phyloP scores from a whole-genome alignment of 2,888 invertebrate genomes.

The Tenthredo mesomela region DNA sequence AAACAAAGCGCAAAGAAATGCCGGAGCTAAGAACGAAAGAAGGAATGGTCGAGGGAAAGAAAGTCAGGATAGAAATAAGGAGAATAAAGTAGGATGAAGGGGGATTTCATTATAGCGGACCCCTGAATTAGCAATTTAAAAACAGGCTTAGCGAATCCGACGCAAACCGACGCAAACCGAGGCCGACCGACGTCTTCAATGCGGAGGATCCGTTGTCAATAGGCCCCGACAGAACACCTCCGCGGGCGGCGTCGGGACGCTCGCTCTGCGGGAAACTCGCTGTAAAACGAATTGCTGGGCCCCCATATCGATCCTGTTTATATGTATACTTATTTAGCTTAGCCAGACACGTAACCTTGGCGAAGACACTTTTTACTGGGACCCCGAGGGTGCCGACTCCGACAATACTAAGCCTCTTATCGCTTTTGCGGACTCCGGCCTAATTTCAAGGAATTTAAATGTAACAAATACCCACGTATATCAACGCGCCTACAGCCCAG shows the following conservation, averaged over 20 bases:
- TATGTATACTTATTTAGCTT: constrained; percentile 46
- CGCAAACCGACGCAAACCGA: constrained; percentile 42
- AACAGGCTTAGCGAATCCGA: constrained; percentile 65
- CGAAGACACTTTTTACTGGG: constrained; percentile 19
- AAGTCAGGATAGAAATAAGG: constrained; percentile 50
- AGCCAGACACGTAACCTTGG: constrained; percentile 34
- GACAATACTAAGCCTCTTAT: constrained; percentile 50
- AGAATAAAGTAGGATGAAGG: constrained; percentile 56
- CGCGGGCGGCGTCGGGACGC: constrained; percentile 19
- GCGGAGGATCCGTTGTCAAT: constrained; percentile 47
- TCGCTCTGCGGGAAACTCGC: constrained; percentile 2
- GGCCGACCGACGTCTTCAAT: constrained; percentile 15
- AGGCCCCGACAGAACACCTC: constrained; percentile 41
- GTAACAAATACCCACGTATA: constrained; percentile 49
- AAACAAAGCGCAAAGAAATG: constrained; percentile 55
- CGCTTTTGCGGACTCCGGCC: constrained; percentile 46
- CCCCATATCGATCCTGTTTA: constrained; percentile 49
- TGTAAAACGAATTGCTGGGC: constrained; percentile 43
- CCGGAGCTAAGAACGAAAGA: constrained; percentile 58
- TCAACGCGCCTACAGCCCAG: constrained; percentile 8
- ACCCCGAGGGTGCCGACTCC: constrained; percentile 26
- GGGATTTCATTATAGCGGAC: constrained; percentile 65
- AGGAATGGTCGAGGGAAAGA: constrained; percentile 45
- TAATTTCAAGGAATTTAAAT: constrained; percentile 45
- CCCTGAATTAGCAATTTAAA: constrained; percentile 69